Evolutionary conservation across 1,140 invertebrate genomes (phyloP), one percentile per base, ranked within the genome.

Genomic region (Euschistus heros): DNA sequence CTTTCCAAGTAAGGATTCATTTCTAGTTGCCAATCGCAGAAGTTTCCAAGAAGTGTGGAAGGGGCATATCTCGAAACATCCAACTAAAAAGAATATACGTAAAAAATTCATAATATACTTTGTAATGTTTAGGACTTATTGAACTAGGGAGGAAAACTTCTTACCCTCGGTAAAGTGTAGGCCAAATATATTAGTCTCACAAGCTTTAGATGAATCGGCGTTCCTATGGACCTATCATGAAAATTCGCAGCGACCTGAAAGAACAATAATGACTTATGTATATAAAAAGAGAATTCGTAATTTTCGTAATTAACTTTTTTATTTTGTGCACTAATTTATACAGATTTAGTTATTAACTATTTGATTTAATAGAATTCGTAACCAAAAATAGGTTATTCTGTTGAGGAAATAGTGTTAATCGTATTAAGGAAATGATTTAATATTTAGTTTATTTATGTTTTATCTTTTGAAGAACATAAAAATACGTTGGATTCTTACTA

Each of bases 1-100:
- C 75, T 73, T 68, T 84, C 81, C 65, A 81, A 78, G 46, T 75
- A 74, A 2, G 81, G 80, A 72, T 85, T 85, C 37, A 84, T 77
- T 27, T 70, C 73, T 42, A 78, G 74, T 70, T 85, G 83, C 81
- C 82, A 85, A 62, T 80, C 74, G 70, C 82, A 82, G 73, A 85
- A 85, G 69, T 77, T 81, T 44, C 76, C 73, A 30, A 85, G 70
- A 20, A 69, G 47, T 27, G 65, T 60, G 42, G 54, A 24, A 15
- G 66, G 62, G 5, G 54, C 30, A 42, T 60, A 65, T 30, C 55
- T 26, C 15, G 37, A 42, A 10, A 57, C 47, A 57, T 67, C 66
- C 17, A 67, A 27, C 57, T 64, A 26, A 33, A 57, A 47, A 57
- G 10, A 50, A 50, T 6, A 44, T 44, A 44, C 17, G 17, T 10